Base-by-base conservation (phyloP, 2,888 invertebrate genomes). In the Marronus borbonicus region DNA sequence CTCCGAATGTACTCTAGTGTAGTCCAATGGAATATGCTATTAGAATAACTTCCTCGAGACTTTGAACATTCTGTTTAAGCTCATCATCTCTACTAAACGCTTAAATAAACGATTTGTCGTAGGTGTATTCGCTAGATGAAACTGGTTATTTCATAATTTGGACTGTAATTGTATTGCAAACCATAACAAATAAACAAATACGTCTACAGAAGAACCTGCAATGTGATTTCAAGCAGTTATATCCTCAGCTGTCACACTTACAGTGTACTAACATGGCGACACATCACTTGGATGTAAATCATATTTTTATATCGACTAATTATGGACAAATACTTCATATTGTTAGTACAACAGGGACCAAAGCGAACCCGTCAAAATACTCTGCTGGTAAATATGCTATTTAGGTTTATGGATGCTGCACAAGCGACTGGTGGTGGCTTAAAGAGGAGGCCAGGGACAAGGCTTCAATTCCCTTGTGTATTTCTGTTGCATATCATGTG, bases 111-210 rank as follows among this genome's bases (percentile, higher is more conserved):
- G 5, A 36, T 64, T 66, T 65, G n/a, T 82, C 84, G 79, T 80
- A 91, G 90, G 86, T 91, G 76, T 90, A 90, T 82, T 90, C 89
- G 78, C 85, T 91, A 80, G 90, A 90, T 80, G 90, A 90, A 81
- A 86, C 87, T 66, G 91, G 91, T 7, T 84, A 81, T 50, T 83
- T 91, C 69, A 88, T 90, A 39, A 84, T 90, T 76, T 91, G 91
- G 91, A 89, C 89, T 80, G 86, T 90, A 39, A 86, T 91, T n/a
- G 70, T 55, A 81, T 55, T 79, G 52, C 44, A 74, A 52, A 85
- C 81, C 87, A 65, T 76, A 24, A 77, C 76, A 14, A 64, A 70
- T 44, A 80, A 36, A 31, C 65, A 87, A 78, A 83, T 90, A 14
- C 86, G 88, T 66, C 83, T 91, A 10, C 85, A 89, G 7, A 89